Conservation (phyloP, 2,888 invertebrate species). For the Sphaeridia pumilis region DNA sequence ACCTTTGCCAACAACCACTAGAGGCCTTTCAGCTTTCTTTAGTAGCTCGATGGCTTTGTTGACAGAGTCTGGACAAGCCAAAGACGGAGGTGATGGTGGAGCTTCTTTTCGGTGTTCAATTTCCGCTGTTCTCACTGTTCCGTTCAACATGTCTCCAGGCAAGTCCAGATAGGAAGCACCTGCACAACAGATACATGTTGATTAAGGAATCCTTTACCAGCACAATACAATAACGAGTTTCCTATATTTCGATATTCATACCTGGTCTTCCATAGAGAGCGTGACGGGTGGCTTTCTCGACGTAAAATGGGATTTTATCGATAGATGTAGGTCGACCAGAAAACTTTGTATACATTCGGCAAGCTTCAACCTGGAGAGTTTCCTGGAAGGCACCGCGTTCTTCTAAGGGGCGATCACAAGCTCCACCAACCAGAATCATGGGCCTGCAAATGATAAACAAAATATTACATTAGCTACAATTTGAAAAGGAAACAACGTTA, state of each 20-base stretch:
- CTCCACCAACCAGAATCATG: slow-evolving; percentile 79
- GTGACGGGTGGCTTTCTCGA: slow-evolving; percentile 79
- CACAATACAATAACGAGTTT: background rate
- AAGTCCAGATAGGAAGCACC: slow-evolving; percentile 76
- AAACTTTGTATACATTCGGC: slow-evolving; percentile 83
- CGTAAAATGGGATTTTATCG: slow-evolving; percentile 70
- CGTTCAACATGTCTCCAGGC: slow-evolving; percentile 68
- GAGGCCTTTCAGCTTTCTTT: slow-evolving; percentile 58
- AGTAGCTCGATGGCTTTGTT: slow-evolving; percentile 57
- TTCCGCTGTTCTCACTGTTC: slow-evolving; percentile 39
- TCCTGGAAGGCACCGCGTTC: slow-evolving; percentile 95
- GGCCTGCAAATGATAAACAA: slow-evolving; percentile 50
- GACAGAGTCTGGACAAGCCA: slow-evolving; percentile 60
- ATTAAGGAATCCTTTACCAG: background rate
- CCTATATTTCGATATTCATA: slow-evolving; percentile 12
- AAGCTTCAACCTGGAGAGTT: slow-evolving; percentile 77
- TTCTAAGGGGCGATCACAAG: slow-evolving; percentile 83
- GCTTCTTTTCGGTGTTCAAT: slow-evolving; percentile 37
- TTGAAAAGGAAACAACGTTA: background rate
- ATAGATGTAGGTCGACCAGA: slow-evolving; percentile 74
- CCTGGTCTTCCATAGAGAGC: slow-evolving; percentile 81
- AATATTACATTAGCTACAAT: background rate
- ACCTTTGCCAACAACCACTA: slow-evolving; percentile 48
- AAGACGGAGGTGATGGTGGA: slow-evolving; percentile 53
- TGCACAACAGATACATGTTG: no score